Percentiles rank a stretch among this genome's conserved stretches.
These are phyloP conservation scores for Semicossyphus pulcher DNA, from an alignment of 2,113 vertebrate species.

Conservation along the genomic window DNA sequence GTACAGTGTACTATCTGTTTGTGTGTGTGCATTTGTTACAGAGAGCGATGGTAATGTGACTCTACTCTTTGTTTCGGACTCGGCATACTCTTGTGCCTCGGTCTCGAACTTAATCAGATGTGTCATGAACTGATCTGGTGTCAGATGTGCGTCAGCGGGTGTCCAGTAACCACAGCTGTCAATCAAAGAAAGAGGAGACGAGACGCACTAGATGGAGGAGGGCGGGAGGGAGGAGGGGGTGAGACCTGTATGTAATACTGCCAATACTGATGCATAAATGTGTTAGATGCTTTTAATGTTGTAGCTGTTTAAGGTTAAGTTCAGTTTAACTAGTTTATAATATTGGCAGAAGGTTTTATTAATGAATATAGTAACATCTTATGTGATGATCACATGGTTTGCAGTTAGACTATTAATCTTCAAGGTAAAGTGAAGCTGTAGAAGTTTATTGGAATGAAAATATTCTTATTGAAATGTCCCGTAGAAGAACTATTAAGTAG, in stretches of 20 bases:
- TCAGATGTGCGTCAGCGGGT: constrained; percentile 56
- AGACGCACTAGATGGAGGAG: not conserved
- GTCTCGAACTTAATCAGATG: constrained; percentile 9
- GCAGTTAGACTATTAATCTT: too few species aligned
- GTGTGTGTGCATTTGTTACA: constrained; percentile 13
- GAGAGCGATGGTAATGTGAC: constrained; percentile 39
- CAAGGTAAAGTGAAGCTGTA: too few species aligned
- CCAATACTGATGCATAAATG: not conserved
- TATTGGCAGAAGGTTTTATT: too few species aligned
- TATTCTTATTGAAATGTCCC: too few species aligned
- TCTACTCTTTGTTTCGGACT: constrained; percentile 29
- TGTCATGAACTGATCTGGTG: constrained; percentile 60
- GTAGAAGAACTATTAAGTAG: too few species aligned
- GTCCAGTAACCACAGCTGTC: constrained; percentile 47
- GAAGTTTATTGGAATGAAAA: too few species aligned
- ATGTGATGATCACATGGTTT: too few species aligned
- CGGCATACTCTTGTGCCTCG: not conserved
- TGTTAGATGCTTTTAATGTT: not conserved
- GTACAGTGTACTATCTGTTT: not conserved
- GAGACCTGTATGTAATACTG: not conserved
- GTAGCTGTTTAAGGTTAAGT: not conserved
- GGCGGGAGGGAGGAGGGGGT: not conserved
- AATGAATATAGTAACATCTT: too few species aligned
- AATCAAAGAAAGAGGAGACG: constrained; percentile 41
- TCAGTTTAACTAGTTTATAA: too few species aligned